A percentile compares a stretch with the other conserved stretches of the same genome.
These are phyloP conservation scores for Andrena trimmerana DNA, from an alignment of 2,888 invertebrate species.

Conservation along the genomic window DNA sequence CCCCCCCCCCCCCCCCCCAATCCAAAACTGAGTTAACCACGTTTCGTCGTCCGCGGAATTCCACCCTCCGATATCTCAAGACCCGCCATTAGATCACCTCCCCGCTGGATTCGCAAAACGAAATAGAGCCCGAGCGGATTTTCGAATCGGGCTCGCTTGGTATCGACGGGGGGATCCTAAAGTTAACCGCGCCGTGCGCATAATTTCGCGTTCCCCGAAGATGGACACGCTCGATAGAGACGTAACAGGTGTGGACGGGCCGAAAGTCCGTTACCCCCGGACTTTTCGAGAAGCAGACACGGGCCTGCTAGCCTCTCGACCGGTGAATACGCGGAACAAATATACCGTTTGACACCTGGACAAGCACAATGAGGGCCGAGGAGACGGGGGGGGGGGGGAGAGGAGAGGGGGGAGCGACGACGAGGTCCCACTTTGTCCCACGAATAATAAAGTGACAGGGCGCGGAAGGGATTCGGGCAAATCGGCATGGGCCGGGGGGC, in stretches of 20 bases:
- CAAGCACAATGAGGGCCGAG: conserved; percentile 22
- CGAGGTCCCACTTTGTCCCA: conserved; percentile 68
- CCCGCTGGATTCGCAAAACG: too few species aligned
- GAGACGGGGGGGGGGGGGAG: conserved; percentile 55
- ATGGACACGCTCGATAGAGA: conserved; percentile 67
- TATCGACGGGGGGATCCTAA: not conserved
- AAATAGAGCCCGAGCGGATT: too few species aligned
- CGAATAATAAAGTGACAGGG: conserved; percentile 73
- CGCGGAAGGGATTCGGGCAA: conserved; percentile 51
- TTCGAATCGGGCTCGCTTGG: not conserved
- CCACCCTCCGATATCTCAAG: too few species aligned
- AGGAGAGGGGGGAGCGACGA: conserved; percentile 48
- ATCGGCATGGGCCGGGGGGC: conserved; percentile 46
- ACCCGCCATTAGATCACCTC: too few species aligned
- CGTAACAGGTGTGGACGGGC: conserved; percentile 70
- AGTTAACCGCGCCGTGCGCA: conserved; percentile 32
- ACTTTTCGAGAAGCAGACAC: conserved; percentile 34
- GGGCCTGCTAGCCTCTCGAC: not conserved
- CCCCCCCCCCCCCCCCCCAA: too few species aligned
- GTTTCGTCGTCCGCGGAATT: too few species aligned
- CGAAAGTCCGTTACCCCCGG: conserved; percentile 39
- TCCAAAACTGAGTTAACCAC: too few species aligned
- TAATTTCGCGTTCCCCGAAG: conserved; percentile 36
- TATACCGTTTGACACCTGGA: conserved; percentile 74
- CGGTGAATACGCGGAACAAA: conserved; percentile 52